Conservation (phyloP, 2,113 vertebrate species). For the Turnix velox region DNA sequence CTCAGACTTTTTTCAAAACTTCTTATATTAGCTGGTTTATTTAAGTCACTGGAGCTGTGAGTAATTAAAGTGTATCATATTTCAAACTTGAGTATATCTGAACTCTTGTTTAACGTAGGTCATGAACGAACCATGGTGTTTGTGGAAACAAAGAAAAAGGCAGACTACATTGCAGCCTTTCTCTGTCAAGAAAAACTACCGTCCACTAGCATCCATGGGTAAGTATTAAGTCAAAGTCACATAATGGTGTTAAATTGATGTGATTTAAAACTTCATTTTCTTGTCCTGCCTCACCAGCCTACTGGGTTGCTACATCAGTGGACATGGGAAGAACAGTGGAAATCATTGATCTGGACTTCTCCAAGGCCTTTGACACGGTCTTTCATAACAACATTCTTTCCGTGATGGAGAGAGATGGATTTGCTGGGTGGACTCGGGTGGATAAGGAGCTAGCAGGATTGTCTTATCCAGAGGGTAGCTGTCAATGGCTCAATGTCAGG, state of each 20-base stretch:
- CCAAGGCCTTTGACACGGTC: too few species aligned
- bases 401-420: too few species aligned
- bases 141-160: conserved; percentile 90
- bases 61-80: not conserved
- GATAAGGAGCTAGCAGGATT: too few species aligned
- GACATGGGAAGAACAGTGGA: too few species aligned
- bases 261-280: not conserved
- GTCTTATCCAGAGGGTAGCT: too few species aligned
- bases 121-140: conserved; percentile 89
- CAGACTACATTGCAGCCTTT: conserved; percentile 89
- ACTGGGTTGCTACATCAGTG: too few species aligned
- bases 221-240: not conserved
- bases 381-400: too few species aligned
- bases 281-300: too few species aligned
- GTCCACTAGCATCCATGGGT: conserved; percentile 96
- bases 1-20: not conserved
- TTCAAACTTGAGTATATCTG: not conserved
- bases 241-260: not conserved
- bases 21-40: not conserved
- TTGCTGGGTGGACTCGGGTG: too few species aligned
- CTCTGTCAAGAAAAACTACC: conserved; percentile 90
- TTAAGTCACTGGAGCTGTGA: not conserved
- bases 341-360: too few species aligned
- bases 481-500: too few species aligned
- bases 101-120: conserved; percentile 64